phyloP scores from a whole-genome alignment of 2,888 invertebrate species.

The Hyalella azteca region DNA sequence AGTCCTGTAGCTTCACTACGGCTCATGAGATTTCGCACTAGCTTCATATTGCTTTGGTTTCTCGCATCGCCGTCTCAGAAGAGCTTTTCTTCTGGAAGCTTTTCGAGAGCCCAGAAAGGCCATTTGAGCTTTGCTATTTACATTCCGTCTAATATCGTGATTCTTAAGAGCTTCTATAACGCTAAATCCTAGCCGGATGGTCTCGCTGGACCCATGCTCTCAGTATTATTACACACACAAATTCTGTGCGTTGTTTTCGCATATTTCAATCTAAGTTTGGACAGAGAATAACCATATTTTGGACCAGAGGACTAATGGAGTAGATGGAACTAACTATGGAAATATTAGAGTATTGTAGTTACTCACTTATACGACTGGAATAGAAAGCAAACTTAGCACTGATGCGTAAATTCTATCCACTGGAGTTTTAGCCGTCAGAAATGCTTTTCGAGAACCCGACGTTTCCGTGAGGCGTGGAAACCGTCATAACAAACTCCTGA shows the following conservation, averaged over 20 bases:
- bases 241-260: background rate
- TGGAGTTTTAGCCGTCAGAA: background rate
- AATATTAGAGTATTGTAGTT: too few species aligned
- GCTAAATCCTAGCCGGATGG: background rate
- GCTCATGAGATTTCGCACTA: too few species aligned
- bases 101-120: background rate
- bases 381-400: too few species aligned
- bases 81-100: conserved; percentile 4
- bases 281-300: too few species aligned
- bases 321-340: too few species aligned
- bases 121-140: conserved; percentile 9
- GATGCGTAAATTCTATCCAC: too few species aligned
- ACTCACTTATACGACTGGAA: too few species aligned
- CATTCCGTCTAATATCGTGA: conserved; percentile 28
- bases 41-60: conserved; percentile 11
- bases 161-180: conserved; percentile 21
- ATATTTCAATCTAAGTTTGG: too few species aligned
- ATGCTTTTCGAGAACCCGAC: background rate
- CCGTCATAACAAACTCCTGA: conserved; percentile 23
- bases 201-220: conserved; percentile 2
- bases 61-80: background rate
- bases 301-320: too few species aligned
- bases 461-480: background rate
- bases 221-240: conserved; percentile 12
- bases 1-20: too few species aligned